Conservation (phyloP, 1,140 invertebrate species). For the Megalopta genalis region DNA sequence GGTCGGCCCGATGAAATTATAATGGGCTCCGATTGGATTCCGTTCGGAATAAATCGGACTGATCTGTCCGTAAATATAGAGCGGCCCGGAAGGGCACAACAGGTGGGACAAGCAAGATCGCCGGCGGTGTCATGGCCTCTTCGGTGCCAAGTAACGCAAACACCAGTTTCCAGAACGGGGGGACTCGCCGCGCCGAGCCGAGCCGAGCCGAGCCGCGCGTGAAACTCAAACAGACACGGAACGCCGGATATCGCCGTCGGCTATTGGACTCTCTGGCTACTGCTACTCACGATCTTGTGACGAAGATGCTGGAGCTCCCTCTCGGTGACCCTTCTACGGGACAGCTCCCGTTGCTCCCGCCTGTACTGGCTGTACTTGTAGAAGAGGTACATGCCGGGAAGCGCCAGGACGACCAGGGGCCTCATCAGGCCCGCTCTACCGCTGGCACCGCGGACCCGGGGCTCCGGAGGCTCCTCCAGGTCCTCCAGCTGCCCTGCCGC, state of each 20-base stretch:
- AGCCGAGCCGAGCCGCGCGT: too few species aligned
- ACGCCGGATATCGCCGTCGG: not conserved
- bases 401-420: constrained; percentile 88
- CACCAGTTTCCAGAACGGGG: not conserved
- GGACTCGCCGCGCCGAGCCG: too few species aligned
- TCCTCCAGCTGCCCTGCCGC: constrained; percentile 71
- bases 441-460: constrained; percentile 70
- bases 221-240: too few species aligned
- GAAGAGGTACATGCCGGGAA: constrained; percentile 93
- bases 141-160: not conserved
- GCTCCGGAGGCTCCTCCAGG: constrained; percentile 75
- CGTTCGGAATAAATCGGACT: not conserved
- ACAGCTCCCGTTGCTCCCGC: constrained; percentile 89
- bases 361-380: constrained; percentile 94
- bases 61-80: not conserved
- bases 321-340: constrained; percentile 89
- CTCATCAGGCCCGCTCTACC: constrained; percentile 85
- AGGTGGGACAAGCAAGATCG: constrained; percentile 25
- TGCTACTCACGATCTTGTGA: constrained; percentile 91
- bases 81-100: constrained; percentile 29
- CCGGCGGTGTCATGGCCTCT: not conserved
- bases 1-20: not conserved
- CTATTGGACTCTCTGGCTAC: constrained; percentile 61
- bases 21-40: not conserved
- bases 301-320: constrained; percentile 91